These are phyloP conservation scores for Zygogramma bicolorata DNA, from an alignment of 2,888 invertebrate genomes.

Conservation along the genomic window DNA sequence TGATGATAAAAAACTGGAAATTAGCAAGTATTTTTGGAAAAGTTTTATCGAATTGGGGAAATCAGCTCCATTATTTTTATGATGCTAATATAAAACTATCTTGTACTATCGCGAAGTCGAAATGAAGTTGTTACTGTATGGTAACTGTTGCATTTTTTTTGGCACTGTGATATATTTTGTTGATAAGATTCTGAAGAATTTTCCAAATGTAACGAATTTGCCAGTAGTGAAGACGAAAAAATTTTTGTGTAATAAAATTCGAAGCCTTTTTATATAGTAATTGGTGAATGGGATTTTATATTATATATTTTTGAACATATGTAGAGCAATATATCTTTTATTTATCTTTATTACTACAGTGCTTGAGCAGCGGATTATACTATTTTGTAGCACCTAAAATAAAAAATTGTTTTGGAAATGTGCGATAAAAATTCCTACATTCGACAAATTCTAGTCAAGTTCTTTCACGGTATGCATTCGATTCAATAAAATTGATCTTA, in stretches of 20 bases:
- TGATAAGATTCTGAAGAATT: constrained; percentile 54
- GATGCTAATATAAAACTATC: background rate
- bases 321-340: constrained; percentile 50
- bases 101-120: constrained; percentile 13
- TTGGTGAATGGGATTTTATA: constrained; percentile 59
- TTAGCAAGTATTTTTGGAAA: constrained; percentile 28
- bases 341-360: constrained; percentile 50
- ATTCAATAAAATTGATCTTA: background rate
- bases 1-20: constrained; percentile 29
- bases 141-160: constrained; percentile 51
- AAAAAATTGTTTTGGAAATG: constrained; percentile 32
- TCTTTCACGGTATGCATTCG: constrained; percentile 19
- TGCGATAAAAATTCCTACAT: constrained; percentile 46
- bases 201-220: constrained; percentile 46
- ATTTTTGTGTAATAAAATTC: constrained; percentile 45
- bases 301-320: constrained; percentile 48
- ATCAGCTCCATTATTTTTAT: constrained; percentile 39
- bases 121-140: constrained; percentile 44
- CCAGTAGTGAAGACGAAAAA: constrained; percentile 41
- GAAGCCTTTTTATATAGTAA: constrained; percentile 56
- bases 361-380: constrained; percentile 44
- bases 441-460: constrained; percentile 26
- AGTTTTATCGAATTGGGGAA: constrained; percentile 9
- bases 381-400: constrained; percentile 48
- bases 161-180: constrained; percentile 64